Evolutionary conservation across 1,140 invertebrate species (phyloP).

Genomic region (Propsilocerus akamusi): DNA sequence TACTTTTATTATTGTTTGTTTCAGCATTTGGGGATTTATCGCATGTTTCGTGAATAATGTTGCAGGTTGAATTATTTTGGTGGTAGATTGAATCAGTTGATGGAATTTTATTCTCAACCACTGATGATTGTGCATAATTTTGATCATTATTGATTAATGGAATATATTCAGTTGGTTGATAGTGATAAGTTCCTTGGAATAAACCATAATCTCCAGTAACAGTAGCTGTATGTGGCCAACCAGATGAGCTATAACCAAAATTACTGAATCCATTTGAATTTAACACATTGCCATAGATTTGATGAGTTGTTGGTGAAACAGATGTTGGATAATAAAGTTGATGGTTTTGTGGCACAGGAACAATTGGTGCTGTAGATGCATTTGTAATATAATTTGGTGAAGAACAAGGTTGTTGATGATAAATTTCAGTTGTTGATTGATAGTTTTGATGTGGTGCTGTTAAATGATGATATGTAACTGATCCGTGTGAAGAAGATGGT

Average conservation of each 20-base stretch:
- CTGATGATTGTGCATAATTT: too few relatives aligned
- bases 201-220: slow-evolving; percentile 19
- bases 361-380: neutral
- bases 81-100: too few relatives aligned
- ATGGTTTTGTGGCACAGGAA: neutral
- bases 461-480: neutral
- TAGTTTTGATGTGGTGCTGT: neutral
- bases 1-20: too few relatives aligned
- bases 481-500: neutral
- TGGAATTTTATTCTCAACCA: too few relatives aligned
- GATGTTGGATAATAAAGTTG: slow-evolving; percentile 21
- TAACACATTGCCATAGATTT: slow-evolving; percentile 21
- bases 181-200: slow-evolving; percentile 19
- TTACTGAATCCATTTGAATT: slow-evolving; percentile 11
- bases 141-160: slow-evolving; percentile 13
- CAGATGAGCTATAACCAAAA: slow-evolving; percentile 14
- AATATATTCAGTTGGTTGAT: slow-evolving; percentile 21
- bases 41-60: too few relatives aligned
- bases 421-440: neutral
- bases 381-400: neutral
- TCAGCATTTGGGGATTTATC: too few relatives aligned
- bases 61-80: too few relatives aligned
- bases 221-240: too few relatives aligned
- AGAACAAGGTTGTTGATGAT: neutral
- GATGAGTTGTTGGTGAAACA: slow-evolving; percentile 20